A percentile compares a stretch with the other conserved stretches of the same genome.
Evolutionary conservation across 2,888 invertebrate species (phyloP).

Genomic region (Eulithis prunata): DNA sequence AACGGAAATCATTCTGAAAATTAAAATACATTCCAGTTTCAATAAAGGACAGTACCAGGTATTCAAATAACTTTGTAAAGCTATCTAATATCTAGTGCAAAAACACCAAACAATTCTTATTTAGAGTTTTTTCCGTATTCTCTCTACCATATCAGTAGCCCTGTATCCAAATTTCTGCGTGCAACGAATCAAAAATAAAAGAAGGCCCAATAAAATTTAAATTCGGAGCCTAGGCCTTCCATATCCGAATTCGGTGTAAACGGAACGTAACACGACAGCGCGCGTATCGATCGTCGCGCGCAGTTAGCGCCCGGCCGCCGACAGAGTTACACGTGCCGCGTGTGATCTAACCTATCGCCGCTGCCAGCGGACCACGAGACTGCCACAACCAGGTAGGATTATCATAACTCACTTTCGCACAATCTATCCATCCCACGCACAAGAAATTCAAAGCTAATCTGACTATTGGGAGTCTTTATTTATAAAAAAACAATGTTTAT

Average conservation of each 20-base stretch:
- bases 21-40: neutral
- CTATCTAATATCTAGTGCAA: neutral
- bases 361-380: slow-evolving; percentile 22
- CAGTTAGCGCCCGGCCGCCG: slow-evolving; percentile 76
- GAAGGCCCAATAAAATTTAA: slow-evolving; percentile 23
- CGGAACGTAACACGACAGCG: slow-evolving; percentile 74
- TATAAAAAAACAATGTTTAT: slow-evolving; percentile 37
- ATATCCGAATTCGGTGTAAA: slow-evolving; percentile 51
- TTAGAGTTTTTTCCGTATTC: neutral
- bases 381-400: slow-evolving; percentile 34
- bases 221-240: slow-evolving; percentile 29
- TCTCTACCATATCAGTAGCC: slow-evolving; percentile 2
- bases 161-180: slow-evolving; percentile 26
- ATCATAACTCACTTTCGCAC: neutral
- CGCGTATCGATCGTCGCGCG: slow-evolving; percentile 76
- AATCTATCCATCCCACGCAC: neutral
- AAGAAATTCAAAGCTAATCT: neutral
- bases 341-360: slow-evolving; percentile 33
- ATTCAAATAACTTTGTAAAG: neutral
- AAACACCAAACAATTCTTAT: neutral
- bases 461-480: slow-evolving; percentile 12
- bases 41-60: neutral
- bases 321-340: slow-evolving; percentile 62
- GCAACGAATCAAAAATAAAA: slow-evolving; percentile 20
- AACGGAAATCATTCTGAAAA: neutral